Evolutionary conservation across 2,797 vertebrate genomes (phyloP).

Genomic region (Sebastes reedi): DNA sequence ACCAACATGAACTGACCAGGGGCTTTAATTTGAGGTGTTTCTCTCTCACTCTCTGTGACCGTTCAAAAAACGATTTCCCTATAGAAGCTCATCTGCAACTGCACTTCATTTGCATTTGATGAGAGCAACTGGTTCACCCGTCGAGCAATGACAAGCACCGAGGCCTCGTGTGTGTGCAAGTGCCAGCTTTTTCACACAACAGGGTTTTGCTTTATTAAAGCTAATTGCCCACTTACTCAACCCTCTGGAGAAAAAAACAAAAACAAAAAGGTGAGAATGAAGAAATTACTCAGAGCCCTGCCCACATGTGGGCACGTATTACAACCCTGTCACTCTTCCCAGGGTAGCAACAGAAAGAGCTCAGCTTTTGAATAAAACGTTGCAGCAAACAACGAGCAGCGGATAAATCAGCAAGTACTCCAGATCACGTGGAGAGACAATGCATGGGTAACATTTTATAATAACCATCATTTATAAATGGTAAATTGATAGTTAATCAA

Average conservation of each 20-base stretch:
- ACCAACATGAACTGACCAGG: slow-evolving; percentile 2
- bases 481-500: no score
- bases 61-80: slow-evolving; percentile 21
- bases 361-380: not conserved
- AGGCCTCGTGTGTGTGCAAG: not conserved
- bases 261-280: slow-evolving; percentile 33
- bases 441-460: not conserved
- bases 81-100: slow-evolving; percentile 5
- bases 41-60: not conserved
- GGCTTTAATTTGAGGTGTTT: not conserved
- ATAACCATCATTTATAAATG: no score
- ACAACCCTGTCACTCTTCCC: slow-evolving; percentile 28
- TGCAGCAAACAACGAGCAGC: not conserved
- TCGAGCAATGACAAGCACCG: not conserved
- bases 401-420: not conserved
- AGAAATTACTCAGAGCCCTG: slow-evolving; percentile 13
- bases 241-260: slow-evolving; percentile 11
- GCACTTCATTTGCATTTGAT: slow-evolving; percentile 51
- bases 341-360: slow-evolving; percentile 11
- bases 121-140: slow-evolving; percentile 23
- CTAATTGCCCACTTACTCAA: slow-evolving; percentile 65
- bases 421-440: not conserved
- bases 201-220: slow-evolving; percentile 34
- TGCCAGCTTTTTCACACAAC: slow-evolving; percentile 35
- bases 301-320: slow-evolving; percentile 19